Evolutionary conservation across 2,888 invertebrate genomes (phyloP).

Genomic region (Oasisia sp.): DNA sequence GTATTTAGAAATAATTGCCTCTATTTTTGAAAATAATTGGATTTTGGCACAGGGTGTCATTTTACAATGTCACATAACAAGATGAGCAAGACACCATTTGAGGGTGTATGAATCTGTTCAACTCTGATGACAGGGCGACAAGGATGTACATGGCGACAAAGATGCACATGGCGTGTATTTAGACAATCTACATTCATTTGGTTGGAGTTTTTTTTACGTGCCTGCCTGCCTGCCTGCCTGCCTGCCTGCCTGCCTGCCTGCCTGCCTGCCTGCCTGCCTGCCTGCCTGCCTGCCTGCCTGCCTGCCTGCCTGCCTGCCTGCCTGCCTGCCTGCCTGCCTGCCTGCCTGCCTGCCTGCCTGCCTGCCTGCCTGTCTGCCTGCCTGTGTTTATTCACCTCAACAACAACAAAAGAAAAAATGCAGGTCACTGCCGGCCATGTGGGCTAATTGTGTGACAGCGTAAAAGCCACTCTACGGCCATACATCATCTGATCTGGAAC

Average conservation of each 20-base stretch:
- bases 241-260: too few relatives aligned
- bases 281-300: too few relatives aligned
- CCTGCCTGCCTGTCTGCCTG: too few relatives aligned
- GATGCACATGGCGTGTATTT: too few relatives aligned
- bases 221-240: background rate
- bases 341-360: too few relatives aligned
- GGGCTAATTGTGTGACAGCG: background rate
- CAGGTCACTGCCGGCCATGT: background rate
- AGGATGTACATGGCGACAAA: background rate
- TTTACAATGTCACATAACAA: background rate
- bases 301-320: too few relatives aligned
- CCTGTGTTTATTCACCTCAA: too few relatives aligned
- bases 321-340: too few relatives aligned
- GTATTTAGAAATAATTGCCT: background rate
- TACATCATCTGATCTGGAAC: background rate
- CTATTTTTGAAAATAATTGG: background rate
- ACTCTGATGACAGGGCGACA: background rate
- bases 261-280: too few relatives aligned
- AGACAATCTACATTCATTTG: background rate
- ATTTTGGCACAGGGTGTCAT: background rate
- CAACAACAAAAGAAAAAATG: background rate
- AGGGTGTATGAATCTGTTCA: background rate
- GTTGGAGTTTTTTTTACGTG: background rate
- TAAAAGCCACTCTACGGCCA: background rate
- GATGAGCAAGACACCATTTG: background rate